phyloP scores from a whole-genome alignment of 1,140 invertebrate genomes.

The Lutraria rhynchaena region DNA sequence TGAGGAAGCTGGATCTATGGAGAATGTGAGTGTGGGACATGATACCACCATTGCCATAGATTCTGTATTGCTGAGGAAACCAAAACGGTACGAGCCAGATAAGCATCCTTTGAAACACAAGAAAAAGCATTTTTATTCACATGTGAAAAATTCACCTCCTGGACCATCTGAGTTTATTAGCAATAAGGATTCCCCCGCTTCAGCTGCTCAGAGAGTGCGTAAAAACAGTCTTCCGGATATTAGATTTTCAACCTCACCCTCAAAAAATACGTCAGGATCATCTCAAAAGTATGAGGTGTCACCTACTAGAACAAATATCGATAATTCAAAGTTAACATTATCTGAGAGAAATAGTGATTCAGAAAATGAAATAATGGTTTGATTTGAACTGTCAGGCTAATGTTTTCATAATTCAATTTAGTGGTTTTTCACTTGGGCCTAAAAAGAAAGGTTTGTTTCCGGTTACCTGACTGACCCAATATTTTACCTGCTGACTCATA shows the following conservation, averaged over 20 bases:
- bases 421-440: too few relatives aligned
- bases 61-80: conserved; percentile 12
- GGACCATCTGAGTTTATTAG: neutral
- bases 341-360: neutral
- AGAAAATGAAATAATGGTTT: conserved; percentile 34
- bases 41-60: neutral
- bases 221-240: neutral
- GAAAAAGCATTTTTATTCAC: neutral
- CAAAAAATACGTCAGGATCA: neutral
- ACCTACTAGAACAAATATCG: neutral
- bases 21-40: neutral
- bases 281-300: too few relatives aligned
- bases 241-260: neutral
- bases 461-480: too few relatives aligned
- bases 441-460: too few relatives aligned
- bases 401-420: too few relatives aligned
- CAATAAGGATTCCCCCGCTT: neutral
- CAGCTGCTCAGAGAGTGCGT: neutral
- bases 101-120: neutral
- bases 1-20: neutral
- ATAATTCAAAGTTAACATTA: conserved; percentile 1
- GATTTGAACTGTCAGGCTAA: too few relatives aligned
- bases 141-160: neutral
- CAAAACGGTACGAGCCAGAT: conserved; percentile 3
- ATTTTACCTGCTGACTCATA: too few relatives aligned